phyloP scores from a whole-genome alignment of 92 coral and sea anemone genomes.

The Paramuricea clavata region DNA sequence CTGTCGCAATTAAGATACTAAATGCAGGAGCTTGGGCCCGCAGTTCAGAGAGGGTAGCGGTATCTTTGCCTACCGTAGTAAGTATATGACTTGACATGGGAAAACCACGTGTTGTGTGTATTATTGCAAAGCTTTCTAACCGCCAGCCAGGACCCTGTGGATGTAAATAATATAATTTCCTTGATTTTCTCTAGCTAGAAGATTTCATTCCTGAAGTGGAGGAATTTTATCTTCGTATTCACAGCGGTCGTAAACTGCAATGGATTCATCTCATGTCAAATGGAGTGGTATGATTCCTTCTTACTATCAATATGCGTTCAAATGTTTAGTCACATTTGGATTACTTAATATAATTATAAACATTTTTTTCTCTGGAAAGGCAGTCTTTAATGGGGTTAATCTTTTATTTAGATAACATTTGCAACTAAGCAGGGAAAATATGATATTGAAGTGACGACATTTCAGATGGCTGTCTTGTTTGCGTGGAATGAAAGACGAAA shows the following conservation, averaged over 20 bases:
- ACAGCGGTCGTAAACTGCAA: slow-evolving; percentile 95
- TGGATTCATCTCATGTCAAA: slow-evolving; percentile 99
- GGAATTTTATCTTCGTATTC: slow-evolving; percentile 91
- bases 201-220: slow-evolving; percentile 97
- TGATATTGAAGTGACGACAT: slow-evolving; percentile 94
- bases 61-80: slow-evolving; percentile 92
- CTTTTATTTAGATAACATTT: slow-evolving; percentile 81
- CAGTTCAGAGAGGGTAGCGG: slow-evolving; percentile 90
- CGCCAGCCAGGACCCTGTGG: too few species aligned
- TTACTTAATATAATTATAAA: too few species aligned
- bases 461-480: slow-evolving; percentile 95
- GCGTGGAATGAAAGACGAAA: slow-evolving; percentile 95
- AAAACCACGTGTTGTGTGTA: too few species aligned
- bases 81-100: too few species aligned
- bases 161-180: background rate
- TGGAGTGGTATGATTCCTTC: slow-evolving; percentile 81
- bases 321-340: background rate
- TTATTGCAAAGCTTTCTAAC: too few species aligned
- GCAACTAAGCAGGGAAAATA: slow-evolving; percentile 87
- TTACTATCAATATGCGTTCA: background rate
- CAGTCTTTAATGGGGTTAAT: background rate
- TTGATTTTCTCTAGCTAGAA: slow-evolving; percentile 74
- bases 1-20: slow-evolving; percentile 90
- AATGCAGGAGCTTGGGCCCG: slow-evolving; percentile 99
- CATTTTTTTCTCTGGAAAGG: too few species aligned